These are phyloP conservation scores for Pterostichus niger DNA, from an alignment of 2,888 invertebrate genomes.

Conservation along the genomic window DNA sequence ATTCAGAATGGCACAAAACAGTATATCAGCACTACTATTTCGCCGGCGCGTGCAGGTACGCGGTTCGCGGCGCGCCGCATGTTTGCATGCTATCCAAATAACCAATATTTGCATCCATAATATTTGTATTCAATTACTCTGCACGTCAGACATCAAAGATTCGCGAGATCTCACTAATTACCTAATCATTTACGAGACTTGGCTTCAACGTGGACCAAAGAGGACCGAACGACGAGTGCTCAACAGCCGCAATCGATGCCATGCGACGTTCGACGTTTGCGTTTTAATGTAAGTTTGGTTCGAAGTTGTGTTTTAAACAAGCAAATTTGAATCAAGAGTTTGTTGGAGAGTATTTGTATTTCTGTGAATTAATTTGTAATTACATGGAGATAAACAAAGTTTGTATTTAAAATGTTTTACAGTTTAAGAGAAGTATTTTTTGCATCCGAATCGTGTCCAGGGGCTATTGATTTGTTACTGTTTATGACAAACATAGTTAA, in stretches of 20 bases:
- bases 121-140: constrained; percentile 63
- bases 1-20: neutral
- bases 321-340: constrained; percentile 1
- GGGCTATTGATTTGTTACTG: too few relatives aligned
- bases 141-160: constrained; percentile 58
- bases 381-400: neutral
- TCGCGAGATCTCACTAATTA: constrained; percentile 49
- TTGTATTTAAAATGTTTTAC: too few relatives aligned
- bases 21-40: neutral
- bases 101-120: constrained; percentile 59
- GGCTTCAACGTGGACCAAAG: constrained; percentile 1
- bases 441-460: too few relatives aligned
- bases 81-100: constrained; percentile 54
- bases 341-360: neutral
- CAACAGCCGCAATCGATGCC: neutral
- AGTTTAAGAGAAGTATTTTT: too few relatives aligned
- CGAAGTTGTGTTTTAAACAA: neutral
- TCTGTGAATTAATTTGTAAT: constrained; percentile 16
- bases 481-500: too few relatives aligned
- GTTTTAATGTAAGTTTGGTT: neutral
- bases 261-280: neutral
- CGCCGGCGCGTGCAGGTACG: neutral
- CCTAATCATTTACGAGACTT: constrained; percentile 49
- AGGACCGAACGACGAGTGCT: neutral
- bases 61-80: constrained; percentile 30